phyloP scores from a whole-genome alignment of 2,113 vertebrate species.

The Oreochromis tanganicae region DNA sequence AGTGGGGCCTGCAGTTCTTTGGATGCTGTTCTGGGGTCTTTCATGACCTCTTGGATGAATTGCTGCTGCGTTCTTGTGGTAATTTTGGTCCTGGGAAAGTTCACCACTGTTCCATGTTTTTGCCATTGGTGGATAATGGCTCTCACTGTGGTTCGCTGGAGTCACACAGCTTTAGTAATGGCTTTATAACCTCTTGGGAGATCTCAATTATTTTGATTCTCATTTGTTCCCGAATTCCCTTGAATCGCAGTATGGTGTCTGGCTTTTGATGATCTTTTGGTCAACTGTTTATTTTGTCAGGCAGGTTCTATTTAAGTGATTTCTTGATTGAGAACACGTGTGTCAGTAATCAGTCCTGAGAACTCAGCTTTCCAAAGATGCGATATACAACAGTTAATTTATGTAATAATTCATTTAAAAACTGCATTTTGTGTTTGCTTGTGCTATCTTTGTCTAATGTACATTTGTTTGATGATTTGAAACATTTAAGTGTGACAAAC shows the following conservation, averaged over 20 bases:
- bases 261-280: background rate
- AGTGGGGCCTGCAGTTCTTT: background rate
- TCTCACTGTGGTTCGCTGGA: background rate
- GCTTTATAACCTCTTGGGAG: background rate
- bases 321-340: background rate
- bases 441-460: background rate
- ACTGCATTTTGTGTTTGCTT: fast-evolving
- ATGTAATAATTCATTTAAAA: background rate
- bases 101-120: background rate
- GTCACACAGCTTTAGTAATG: background rate
- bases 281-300: background rate
- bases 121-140: background rate
- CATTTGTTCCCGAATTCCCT: background rate
- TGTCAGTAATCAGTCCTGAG: background rate
- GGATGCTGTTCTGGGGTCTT: background rate
- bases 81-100: background rate
- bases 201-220: background rate
- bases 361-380: background rate
- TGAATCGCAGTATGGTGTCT: background rate
- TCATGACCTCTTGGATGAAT: background rate
- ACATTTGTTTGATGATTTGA: background rate
- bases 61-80: fast-evolving
- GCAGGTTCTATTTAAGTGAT: background rate
- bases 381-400: background rate
- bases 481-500: background rate